Conservation (phyloP, 53 echinoderm and acorn worm species). For the Echinarachnius parma region DNA sequence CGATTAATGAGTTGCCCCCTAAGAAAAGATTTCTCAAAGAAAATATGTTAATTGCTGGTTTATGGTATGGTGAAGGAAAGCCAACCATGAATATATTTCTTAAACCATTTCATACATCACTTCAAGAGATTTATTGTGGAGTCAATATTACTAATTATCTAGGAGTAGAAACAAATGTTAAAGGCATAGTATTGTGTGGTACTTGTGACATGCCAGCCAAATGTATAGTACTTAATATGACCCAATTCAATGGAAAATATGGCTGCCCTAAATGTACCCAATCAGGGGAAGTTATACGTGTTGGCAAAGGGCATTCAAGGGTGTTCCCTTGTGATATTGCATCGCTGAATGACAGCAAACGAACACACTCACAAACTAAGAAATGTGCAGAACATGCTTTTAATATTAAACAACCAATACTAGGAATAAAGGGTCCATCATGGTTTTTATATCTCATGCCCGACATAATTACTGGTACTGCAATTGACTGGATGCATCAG, state of each 20-base stretch:
- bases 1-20: too few species aligned
- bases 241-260: too few species aligned
- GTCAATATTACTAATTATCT: background rate
- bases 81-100: background rate
- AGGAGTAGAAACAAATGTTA: slow-evolving; percentile 1
- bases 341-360: slow-evolving; percentile 13
- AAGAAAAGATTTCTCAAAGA: too few species aligned
- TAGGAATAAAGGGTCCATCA: slow-evolving; percentile 53
- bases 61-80: too few species aligned
- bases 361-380: slow-evolving; percentile 19
- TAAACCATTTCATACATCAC: background rate
- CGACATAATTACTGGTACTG: slow-evolving; percentile 46
- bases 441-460: slow-evolving; percentile 27
- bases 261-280: slow-evolving; percentile 25
- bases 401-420: slow-evolving; percentile 4
- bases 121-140: background rate
- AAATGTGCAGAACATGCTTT: slow-evolving; percentile 13
- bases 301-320: slow-evolving; percentile 22
- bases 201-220: slow-evolving; percentile 58
- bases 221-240: too few species aligned
- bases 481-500: slow-evolving; percentile 61
- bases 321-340: slow-evolving; percentile 23
- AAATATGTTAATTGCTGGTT: too few species aligned
- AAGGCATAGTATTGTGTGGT: slow-evolving; percentile 39
- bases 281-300: slow-evolving; percentile 22